These are phyloP conservation scores for Etheostoma spectabile DNA, from an alignment of 2,113 vertebrate species.

Conservation along the genomic window DNA sequence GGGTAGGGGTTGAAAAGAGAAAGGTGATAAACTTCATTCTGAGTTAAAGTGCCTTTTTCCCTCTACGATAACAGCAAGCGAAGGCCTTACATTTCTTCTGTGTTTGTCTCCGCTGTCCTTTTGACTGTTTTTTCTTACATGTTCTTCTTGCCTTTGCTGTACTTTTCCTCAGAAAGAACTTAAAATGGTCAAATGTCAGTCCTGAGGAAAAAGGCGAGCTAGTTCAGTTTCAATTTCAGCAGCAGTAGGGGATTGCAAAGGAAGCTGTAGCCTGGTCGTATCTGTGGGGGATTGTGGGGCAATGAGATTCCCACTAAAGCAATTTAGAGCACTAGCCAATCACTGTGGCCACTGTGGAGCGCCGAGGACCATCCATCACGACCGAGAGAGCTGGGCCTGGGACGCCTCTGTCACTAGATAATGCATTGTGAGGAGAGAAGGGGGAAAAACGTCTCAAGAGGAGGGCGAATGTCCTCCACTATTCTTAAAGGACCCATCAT, in stretches of 20 bases:
- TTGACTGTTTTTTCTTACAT: conserved; percentile 12
- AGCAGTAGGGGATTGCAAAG: conserved; percentile 9
- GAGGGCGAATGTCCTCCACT: conserved; percentile 55
- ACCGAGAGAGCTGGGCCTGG: conserved; percentile 36
- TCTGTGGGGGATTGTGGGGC: conserved; percentile 54
- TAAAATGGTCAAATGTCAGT: conserved; percentile 35
- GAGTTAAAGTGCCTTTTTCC: conserved; percentile 58
- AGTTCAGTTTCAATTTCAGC: conserved; percentile 52
- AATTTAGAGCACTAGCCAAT: conserved; percentile 70
- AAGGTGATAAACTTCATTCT: conserved; percentile 58
- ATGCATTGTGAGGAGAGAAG: conserved; percentile 62
- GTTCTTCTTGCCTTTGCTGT: conserved; percentile 32
- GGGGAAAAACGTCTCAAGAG: conserved; percentile 39
- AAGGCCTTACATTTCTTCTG: conserved; percentile 48
- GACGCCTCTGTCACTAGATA: conserved; percentile 68
- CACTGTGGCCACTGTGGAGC: conserved; percentile 49
- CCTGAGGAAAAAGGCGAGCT: neutral
- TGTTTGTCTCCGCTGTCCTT: conserved; percentile 34
- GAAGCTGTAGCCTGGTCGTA: conserved; percentile 14
- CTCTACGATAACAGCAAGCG: conserved; percentile 22
- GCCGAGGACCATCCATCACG: conserved; percentile 70
- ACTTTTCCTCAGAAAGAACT: conserved; percentile 20
- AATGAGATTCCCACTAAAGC: conserved; percentile 63
- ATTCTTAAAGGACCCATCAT: conserved; percentile 54
- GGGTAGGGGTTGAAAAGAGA: conserved; percentile 26